phyloP scores from a whole-genome alignment of 2,113 vertebrate genomes.

The Boulengeromyrus knoepffleri region DNA sequence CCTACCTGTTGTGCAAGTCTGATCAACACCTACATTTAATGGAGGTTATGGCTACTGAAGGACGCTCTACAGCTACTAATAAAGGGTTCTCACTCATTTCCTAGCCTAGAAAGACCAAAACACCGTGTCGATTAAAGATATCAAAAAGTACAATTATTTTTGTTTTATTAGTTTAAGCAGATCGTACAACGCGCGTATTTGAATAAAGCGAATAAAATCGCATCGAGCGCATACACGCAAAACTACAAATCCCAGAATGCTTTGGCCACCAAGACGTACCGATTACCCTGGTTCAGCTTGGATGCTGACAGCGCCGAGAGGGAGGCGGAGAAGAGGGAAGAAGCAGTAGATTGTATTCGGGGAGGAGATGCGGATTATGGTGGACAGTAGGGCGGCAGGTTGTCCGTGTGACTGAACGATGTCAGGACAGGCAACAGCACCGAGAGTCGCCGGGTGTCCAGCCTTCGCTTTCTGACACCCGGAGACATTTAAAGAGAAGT shows the following conservation, averaged over 20 bases:
- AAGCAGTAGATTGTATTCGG: slow-evolving; percentile 40
- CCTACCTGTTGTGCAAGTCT: not conserved
- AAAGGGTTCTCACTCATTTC: not conserved
- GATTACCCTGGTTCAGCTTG: slow-evolving; percentile 10
- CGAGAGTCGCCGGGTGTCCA: slow-evolving; percentile 13
- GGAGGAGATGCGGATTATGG: slow-evolving; percentile 53
- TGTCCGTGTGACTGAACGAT: slow-evolving; percentile 32
- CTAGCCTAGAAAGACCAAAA: not conserved
- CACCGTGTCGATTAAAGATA: not conserved
- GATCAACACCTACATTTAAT: not conserved
- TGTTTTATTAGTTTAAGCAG: not conserved
- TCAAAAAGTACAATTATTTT: not conserved
- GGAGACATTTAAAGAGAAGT: slow-evolving; percentile 8
- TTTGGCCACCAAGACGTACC: not conserved
- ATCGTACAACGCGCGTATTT: not conserved
- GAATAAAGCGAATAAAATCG: not conserved
- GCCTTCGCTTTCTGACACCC: not conserved
- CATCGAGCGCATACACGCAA: not conserved
- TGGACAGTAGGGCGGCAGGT: slow-evolving; percentile 20
- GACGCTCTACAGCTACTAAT: not conserved
- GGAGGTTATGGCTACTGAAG: not conserved
- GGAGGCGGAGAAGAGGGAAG: slow-evolving; percentile 55
- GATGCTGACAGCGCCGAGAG: slow-evolving; percentile 46
- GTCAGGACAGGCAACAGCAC: slow-evolving; percentile 29
- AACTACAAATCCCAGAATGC: slow-evolving; percentile 40